Base-by-base conservation (phyloP, 2,888 invertebrate species). In the Tigriopus californicus region DNA sequence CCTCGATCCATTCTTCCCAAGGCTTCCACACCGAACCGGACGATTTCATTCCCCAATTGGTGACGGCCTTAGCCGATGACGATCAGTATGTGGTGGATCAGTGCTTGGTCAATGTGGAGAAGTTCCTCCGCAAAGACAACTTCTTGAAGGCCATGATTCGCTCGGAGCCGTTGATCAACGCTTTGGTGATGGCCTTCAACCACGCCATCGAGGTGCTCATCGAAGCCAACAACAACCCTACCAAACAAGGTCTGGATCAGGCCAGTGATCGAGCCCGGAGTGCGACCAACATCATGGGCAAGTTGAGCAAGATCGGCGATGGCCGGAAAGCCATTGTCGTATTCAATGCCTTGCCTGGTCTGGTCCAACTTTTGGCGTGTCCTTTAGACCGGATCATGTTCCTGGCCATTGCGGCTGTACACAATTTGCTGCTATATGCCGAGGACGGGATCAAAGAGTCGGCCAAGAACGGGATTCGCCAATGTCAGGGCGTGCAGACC, bases 41-140 rank as follows among this genome's bases (percentile, higher is more conserved):
- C 5, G 49, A 49, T 20, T 22, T 20, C 15, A 20, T 15, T 20
- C 22, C 49, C 3, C 49, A 49, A 49, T 49, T 15, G 49, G 49
- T 49, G 49, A 49, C 22, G 20, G 20, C 15, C 49, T 22, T 49
- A 22, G 22, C 20, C 20, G 91, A 92, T 70, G 89, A 90, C 72
- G 92, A 94, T 73, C 90, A 91, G 74, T 91, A 92, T 24, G 88
- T 91, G 5, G 95, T 97, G 0, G 90, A 90, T 4, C 90, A 95
- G 70, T 97, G 97, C 33, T 94, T 95, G 61, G 92, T 94, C 89
- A 91, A 97, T 87, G 94, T 98, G 0, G 94, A 97, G 71, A 92
- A 95, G 70, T 77, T 97, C 64, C 94, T 94, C 13, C 95, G 94
- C 78, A 94, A 95, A 71, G 95, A 54, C 12, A 40, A 54, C 33